Evolutionary conservation across 2,888 invertebrate species (phyloP).

Genomic region (Lissocephala sabroskyi): DNA sequence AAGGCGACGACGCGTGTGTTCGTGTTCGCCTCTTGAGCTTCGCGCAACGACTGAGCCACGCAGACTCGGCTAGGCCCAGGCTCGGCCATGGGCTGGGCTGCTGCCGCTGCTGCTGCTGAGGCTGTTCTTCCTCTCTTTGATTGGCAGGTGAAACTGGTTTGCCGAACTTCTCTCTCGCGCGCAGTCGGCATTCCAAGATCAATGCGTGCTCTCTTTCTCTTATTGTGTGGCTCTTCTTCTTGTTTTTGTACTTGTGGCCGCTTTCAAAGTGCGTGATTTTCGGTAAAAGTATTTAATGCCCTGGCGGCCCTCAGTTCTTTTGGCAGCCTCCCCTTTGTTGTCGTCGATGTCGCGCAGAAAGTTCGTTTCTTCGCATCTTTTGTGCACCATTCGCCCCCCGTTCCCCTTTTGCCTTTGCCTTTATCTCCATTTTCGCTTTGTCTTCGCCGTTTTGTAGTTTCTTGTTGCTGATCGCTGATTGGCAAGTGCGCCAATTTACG

Average conservation of each 20-base stretch:
- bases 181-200: neutral
- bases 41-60: conserved; percentile 49
- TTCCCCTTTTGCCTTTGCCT: conserved; percentile 13
- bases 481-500: conserved; percentile 63
- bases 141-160: neutral
- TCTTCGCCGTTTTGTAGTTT: conserved; percentile 19
- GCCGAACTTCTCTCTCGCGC: conserved; percentile 6
- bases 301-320: conserved; percentile 24
- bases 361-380: conserved; percentile 39
- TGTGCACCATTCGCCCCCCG: conserved; percentile 4
- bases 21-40: conserved; percentile 54
- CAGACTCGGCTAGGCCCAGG: conserved; percentile 12
- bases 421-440: conserved; percentile 15
- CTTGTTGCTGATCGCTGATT: conserved; percentile 47
- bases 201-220: conserved; percentile 31
- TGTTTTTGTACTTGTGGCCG: conserved; percentile 16
- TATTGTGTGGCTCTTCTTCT: conserved; percentile 21
- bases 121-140: neutral
- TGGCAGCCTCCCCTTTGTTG: conserved; percentile 27
- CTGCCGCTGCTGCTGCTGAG: conserved; percentile 12
- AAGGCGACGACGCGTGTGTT: conserved; percentile 3
- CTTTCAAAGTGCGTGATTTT: too few relatives aligned
- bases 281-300: conserved; percentile 55
- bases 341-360: conserved; percentile 43
- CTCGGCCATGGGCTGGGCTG: neutral